These are phyloP conservation scores for Ichneumoninae sp. DNA, from an alignment of 2,888 invertebrate species.

Conservation along the genomic window DNA sequence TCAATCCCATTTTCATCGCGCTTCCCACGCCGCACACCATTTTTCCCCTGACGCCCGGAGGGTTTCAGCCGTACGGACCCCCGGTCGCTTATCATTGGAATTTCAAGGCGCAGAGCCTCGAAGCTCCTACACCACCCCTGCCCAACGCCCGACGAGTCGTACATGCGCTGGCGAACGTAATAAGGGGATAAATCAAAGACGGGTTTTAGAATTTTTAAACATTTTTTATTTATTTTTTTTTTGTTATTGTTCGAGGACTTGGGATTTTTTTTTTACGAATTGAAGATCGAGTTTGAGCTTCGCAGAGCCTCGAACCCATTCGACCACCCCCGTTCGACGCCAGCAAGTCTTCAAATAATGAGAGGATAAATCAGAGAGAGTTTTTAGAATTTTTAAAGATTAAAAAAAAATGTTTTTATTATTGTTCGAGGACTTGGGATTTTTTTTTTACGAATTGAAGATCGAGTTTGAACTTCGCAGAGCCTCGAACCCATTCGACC, in stretches of 20 bases:
- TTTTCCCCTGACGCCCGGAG: conserved; percentile 39
- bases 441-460: not conserved
- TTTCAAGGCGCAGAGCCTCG: conserved; percentile 34
- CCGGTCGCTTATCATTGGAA: conserved; percentile 39
- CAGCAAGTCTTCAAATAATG: conserved; percentile 67
- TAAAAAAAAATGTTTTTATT: not conserved
- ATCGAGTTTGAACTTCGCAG: too few species aligned
- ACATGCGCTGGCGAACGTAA: conserved; percentile 67
- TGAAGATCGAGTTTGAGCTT: too few species aligned
- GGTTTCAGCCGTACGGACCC: conserved; percentile 29
- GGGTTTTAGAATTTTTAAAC: not conserved
- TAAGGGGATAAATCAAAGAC: conserved; percentile 77
- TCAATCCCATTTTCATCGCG: conserved; percentile 84
- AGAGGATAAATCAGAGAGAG: conserved; percentile 77
- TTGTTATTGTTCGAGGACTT: not conserved
- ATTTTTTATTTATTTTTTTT: not conserved
- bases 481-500: too few species aligned
- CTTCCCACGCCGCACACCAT: conserved; percentile 63
- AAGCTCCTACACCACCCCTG: too few species aligned
- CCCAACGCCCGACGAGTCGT: conserved; percentile 4
- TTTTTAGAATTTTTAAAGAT: not conserved
- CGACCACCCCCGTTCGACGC: not conserved
- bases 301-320: not conserved
- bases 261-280: not conserved
- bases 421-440: not conserved